phyloP scores from a whole-genome alignment of 2,113 vertebrate genomes.

The Hepsetus odoe region DNA sequence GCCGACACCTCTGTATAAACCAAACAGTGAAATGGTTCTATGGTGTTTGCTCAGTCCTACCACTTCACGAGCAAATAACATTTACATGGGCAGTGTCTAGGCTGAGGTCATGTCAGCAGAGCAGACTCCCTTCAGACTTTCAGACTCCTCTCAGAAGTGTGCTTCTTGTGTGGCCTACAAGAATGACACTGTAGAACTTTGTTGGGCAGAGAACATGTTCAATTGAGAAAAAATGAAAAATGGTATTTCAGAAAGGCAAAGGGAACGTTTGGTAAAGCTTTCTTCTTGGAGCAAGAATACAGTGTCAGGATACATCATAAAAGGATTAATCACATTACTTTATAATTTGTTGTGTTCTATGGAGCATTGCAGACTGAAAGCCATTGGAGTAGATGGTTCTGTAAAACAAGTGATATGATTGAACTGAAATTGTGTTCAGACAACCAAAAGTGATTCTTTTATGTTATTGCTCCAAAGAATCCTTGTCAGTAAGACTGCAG shows the following conservation, averaged over 20 bases:
- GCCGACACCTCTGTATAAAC: conserved; percentile 51
- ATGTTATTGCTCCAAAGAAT: no score
- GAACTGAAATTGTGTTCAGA: no score
- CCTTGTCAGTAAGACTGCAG: background rate
- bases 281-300: background rate
- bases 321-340: background rate
- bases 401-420: no score
- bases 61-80: conserved; percentile 56
- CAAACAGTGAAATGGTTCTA: conserved; percentile 47
- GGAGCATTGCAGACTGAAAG: no score
- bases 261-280: conserved; percentile 6
- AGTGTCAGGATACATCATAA: background rate
- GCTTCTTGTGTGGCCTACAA: conserved; percentile 17
- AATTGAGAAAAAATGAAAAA: background rate
- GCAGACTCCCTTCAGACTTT: conserved; percentile 21
- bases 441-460: no score
- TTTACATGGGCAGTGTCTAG: conserved; percentile 47
- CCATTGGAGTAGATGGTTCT: no score
- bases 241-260: background rate
- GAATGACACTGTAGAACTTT: conserved; percentile 15
- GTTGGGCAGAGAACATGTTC: background rate
- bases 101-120: conserved; percentile 47
- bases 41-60: conserved; percentile 56
- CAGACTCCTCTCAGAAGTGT: no score
- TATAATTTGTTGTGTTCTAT: no score